Base-by-base conservation (phyloP, 2,888 invertebrate species). In the Eustalomyia histrio region DNA sequence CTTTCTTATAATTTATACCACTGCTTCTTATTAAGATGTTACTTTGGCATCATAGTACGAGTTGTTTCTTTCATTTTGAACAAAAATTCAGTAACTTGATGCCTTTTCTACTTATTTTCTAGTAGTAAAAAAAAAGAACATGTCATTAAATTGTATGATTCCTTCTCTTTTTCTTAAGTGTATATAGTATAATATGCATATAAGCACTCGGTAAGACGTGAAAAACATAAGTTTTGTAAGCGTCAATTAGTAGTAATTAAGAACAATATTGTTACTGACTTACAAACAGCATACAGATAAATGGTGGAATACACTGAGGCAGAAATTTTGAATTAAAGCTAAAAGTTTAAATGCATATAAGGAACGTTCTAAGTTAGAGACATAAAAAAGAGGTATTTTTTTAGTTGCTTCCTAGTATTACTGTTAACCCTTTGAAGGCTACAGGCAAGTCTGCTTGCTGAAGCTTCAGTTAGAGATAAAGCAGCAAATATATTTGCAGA, bases 201-300 rank as follows among this genome's bases (percentile, higher is more conserved):
- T 69, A 74, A 74, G 65, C 61, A 57, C 69, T 65, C 55, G 74
- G 74, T 78, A 74, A 80, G 69, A 57, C 60, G 60, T 43, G 14
- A 57, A 50, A 79, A 79, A 57, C 81, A 81, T 75, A 88, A 89
- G 87, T 89, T 89, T 87, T 88, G 87, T 87, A 88, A 87, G 87
- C 88, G 87, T 88, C 88, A 88, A 88, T 88, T 88, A 88, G 88
- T 83, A 86, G 89, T 88, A 88, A 88, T 88, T 88, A 88, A 88
- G 89, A 87, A 86, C 87, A 87, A 88, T 87, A 88, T 88, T 88
- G 87, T 88, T 71, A 61, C 60, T 81, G 78, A 80, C 73, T 55
- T 17, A 43, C 7, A 24, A 17, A 24, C 39, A 39, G 58, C n/a
- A 58, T 12, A 53, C 8, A 67, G 18, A 61, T 17, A 61, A 14